Conservation (phyloP, 2,797 vertebrate species). For the Coregonus sp. region DNA sequence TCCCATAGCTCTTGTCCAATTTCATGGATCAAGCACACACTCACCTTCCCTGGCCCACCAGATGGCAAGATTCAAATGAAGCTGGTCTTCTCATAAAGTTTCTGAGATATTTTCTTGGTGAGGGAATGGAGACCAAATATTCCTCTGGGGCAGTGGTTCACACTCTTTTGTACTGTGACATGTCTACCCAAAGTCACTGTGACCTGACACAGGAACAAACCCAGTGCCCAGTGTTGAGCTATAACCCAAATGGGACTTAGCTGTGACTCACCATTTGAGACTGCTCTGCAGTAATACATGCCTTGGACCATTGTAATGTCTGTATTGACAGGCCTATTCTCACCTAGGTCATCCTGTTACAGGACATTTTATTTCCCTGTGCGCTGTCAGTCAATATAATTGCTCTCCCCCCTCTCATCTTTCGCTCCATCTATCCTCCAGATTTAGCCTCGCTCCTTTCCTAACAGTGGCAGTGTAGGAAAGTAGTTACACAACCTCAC, state of each 20-base stretch:
- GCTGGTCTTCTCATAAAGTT: background rate
- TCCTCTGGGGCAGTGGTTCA: background rate
- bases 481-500: background rate
- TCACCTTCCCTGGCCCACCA: background rate
- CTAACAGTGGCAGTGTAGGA: background rate
- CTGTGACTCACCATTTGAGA: background rate
- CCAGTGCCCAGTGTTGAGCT: background rate
- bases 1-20: background rate
- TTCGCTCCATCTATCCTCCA: background rate
- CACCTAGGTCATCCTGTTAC: too few species aligned
- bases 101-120: background rate
- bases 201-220: background rate
- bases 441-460: background rate
- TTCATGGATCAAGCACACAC: background rate
- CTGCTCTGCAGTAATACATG: background rate
- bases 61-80: background rate
- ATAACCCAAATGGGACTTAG: background rate
- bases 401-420: background rate
- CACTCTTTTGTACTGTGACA: background rate
- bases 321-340: too few species aligned
- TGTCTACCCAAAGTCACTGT: background rate
- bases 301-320: too few species aligned
- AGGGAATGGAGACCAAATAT: background rate
- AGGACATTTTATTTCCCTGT: background rate
- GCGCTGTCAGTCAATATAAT: conserved; percentile 6